Conservation (phyloP, 2,113 vertebrate species). For the Oryzias javanicus region DNA sequence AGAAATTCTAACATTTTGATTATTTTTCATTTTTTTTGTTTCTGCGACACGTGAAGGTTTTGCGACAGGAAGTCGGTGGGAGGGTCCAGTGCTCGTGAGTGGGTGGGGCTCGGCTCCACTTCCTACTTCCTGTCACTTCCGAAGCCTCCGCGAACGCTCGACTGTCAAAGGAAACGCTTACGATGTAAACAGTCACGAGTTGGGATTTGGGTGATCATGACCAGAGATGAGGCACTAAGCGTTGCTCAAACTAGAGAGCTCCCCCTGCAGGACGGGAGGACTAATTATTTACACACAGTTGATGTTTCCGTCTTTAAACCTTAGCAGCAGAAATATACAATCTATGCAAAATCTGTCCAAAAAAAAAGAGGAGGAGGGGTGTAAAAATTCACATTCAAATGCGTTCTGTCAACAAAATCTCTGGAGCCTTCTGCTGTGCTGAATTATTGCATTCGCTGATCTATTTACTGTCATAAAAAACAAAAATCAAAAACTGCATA, state of each 20-base stretch:
- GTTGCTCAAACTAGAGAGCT: conserved; percentile 54
- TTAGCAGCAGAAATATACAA: conserved; percentile 71
- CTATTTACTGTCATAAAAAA: conserved; percentile 51
- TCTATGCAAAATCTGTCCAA: conserved; percentile 49
- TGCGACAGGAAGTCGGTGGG: too few species aligned
- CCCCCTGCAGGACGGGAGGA: conserved; percentile 53
- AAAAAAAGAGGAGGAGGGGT: conserved; percentile 6
- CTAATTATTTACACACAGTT: conserved; percentile 53
- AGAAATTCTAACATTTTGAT: too few species aligned
- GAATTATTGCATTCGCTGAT: conserved; percentile 77
- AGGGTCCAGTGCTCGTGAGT: too few species aligned
- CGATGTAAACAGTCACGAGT: conserved; percentile 4
- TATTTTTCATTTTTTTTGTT: too few species aligned
- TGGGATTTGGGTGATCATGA: conserved; percentile 17
- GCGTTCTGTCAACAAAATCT: conserved; percentile 66
- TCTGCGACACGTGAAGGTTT: too few species aligned
- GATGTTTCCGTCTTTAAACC: conserved; percentile 47
- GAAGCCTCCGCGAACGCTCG: conserved; percentile 11
- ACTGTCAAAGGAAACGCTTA: neutral
- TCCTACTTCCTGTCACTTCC: too few species aligned
- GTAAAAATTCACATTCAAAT: conserved; percentile 78
- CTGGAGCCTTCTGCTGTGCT: conserved; percentile 52
- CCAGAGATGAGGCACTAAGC: conserved; percentile 62
- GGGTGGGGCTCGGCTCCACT: too few species aligned
- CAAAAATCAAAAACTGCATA: conserved; percentile 51